Evolutionary conservation across 2,888 invertebrate genomes (phyloP).

Genomic region (Calameuta pallipes): DNA sequence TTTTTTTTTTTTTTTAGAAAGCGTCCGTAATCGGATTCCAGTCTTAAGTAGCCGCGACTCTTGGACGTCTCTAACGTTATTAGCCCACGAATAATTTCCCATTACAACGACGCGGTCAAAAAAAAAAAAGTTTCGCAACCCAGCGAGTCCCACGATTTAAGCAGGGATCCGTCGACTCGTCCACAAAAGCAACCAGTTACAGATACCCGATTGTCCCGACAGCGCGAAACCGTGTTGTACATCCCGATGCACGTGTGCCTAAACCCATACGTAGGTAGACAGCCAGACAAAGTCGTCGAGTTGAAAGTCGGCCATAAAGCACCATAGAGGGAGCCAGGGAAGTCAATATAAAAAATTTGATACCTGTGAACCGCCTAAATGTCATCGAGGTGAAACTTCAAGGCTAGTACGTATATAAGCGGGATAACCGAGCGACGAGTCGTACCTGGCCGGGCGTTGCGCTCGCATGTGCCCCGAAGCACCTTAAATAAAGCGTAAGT

Average conservation of each 20-base stretch:
- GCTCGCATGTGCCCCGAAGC: constrained; percentile 41
- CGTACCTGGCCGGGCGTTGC: background rate
- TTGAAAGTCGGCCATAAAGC: background rate
- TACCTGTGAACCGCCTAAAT: background rate
- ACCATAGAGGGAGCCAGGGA: background rate
- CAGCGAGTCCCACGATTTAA: background rate
- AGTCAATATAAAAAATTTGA: background rate
- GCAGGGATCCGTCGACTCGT: background rate
- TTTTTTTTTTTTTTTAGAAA: constrained; percentile 45
- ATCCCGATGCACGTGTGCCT: background rate
- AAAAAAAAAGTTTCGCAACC: background rate
- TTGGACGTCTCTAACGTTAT: background rate
- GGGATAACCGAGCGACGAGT: background rate
- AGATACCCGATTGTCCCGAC: background rate
- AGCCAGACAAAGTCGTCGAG: background rate
- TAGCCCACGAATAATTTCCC: background rate
- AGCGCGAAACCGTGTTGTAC: background rate
- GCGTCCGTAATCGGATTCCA: constrained; percentile 23
- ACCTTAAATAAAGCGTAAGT: constrained; percentile 60
- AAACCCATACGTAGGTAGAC: background rate
- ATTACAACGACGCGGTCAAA: background rate
- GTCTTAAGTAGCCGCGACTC: background rate
- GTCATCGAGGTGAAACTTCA: background rate
- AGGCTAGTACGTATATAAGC: background rate
- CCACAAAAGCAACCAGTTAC: background rate